These are phyloP conservation scores for Pseudomugil tenellus DNA, from an alignment of 2,797 vertebrate species.

Conservation along the genomic window DNA sequence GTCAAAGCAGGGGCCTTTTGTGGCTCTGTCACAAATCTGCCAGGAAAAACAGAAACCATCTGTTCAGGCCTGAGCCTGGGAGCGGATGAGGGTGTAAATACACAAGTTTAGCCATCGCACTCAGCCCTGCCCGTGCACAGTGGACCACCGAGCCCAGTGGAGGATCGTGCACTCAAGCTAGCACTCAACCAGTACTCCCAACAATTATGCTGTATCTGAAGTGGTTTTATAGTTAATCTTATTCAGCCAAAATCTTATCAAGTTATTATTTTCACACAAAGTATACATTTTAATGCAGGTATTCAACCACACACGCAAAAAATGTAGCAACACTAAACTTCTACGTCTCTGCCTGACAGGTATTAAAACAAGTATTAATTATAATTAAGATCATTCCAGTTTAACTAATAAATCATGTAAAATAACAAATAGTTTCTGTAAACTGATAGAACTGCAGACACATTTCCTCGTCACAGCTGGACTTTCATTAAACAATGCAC, in stretches of 20 bases:
- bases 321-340: background rate
- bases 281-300: background rate
- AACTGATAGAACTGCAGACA: background rate
- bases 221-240: constrained; percentile 27
- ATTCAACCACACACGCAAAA: background rate
- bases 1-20: constrained; percentile 85
- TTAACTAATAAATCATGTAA: background rate
- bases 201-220: constrained; percentile 28
- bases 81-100: constrained; percentile 76
- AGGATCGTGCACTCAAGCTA: constrained; percentile 52
- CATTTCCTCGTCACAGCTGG: background rate
- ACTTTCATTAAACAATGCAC: constrained; percentile 21
- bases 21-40: constrained; percentile 87
- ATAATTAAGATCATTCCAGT: background rate
- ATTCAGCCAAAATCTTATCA: constrained; percentile 16
- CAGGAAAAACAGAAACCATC: constrained; percentile 89
- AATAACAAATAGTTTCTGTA: background rate
- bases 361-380: no score
- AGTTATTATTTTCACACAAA: background rate
- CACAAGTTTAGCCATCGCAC: constrained; percentile 81
- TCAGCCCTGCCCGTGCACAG: constrained; percentile 59
- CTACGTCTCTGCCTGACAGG: background rate
- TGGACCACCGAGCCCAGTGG: constrained; percentile 64
- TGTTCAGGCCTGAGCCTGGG: constrained; percentile 78
- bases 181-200: constrained; percentile 37